Evolutionary conservation across 2,113 vertebrate genomes (phyloP).

Genomic region (Oxyruncus cristatus): DNA sequence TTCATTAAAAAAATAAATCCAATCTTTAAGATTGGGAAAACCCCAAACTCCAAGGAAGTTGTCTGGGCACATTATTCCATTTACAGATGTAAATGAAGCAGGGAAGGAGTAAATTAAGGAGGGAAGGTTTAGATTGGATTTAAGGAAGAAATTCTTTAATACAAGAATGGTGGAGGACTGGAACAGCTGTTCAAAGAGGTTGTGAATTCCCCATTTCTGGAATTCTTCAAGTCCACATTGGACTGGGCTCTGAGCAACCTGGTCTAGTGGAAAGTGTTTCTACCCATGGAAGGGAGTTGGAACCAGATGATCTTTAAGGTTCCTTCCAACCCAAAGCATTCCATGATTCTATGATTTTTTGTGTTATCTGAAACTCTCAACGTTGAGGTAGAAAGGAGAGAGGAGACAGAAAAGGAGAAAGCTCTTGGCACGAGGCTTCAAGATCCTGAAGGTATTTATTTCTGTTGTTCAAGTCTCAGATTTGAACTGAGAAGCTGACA

Average conservation of each 20-base stretch:
- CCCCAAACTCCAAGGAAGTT: background rate
- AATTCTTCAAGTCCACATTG: fast-evolving
- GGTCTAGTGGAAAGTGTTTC: background rate
- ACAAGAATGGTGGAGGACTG: background rate
- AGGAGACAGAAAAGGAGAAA: background rate
- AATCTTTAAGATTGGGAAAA: background rate
- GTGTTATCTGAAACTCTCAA: background rate
- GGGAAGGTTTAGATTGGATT: background rate
- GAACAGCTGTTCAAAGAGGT: too few relatives aligned
- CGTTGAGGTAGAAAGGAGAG: background rate
- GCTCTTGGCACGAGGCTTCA: fast-evolving
- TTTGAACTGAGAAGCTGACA: background rate
- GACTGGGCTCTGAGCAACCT: fast-evolving
- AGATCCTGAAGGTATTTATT: background rate
- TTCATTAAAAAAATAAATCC: background rate
- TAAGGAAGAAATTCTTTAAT: background rate
- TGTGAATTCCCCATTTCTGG: background rate
- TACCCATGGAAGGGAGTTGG: background rate
- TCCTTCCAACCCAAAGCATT: background rate
- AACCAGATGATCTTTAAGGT: background rate
- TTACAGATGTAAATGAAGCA: background rate
- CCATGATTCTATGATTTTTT: background rate
- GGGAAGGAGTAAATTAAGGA: background rate
- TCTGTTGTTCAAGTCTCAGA: background rate
- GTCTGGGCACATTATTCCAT: background rate